Base-by-base conservation (phyloP, 2,797 vertebrate species). In the Myotis planiceps region DNA sequence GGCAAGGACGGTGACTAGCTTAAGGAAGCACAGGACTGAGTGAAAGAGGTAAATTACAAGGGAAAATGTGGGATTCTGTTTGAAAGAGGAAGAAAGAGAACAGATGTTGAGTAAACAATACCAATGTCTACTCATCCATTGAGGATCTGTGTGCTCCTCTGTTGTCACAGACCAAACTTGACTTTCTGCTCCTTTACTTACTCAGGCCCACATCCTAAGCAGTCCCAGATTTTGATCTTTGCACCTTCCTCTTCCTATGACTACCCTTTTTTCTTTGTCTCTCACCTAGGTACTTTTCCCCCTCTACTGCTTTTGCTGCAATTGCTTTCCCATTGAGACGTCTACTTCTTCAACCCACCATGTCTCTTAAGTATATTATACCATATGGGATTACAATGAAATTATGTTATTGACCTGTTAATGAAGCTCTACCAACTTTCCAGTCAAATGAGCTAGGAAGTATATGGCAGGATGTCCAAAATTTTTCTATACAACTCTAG, bases 21-120 rank as follows among this genome's bases (percentile, higher is more conserved):
- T 89, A 71, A 13, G 15, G 71, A 94, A 95, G 72, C 72, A 60
- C 15, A 19, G 68, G 6, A 42, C 60, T 49, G 39, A 75, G 42
- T 47, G 47, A 60, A 58, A 53, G 29, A 53, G 21, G 34, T 80
- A 25, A 47, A 23, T 76, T 89, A 45, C 49, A 90, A 95, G 81
- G 34, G 39, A 15, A 81, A 68, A 80, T 6, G 9, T 5, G 32
- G 4, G 16, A 6, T 63, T 89, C 74, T 65, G 4, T 66, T 83
- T 90, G 71, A 93, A 93, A 92, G 87, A 89, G 78, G 60, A 94
- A 95, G n/a, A 76, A 80, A 71, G 42, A 94, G n/a, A 93, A 80
- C 34, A n/a, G 37, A 92, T 29, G 19, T 34, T 32, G 18, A 83
- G 53, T 58, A 90, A 89, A 90, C 45, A 74, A 25, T 55, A 74